These are phyloP conservation scores for Ganaspis sp. DNA, from an alignment of 1,140 invertebrate genomes.

Conservation along the genomic window DNA sequence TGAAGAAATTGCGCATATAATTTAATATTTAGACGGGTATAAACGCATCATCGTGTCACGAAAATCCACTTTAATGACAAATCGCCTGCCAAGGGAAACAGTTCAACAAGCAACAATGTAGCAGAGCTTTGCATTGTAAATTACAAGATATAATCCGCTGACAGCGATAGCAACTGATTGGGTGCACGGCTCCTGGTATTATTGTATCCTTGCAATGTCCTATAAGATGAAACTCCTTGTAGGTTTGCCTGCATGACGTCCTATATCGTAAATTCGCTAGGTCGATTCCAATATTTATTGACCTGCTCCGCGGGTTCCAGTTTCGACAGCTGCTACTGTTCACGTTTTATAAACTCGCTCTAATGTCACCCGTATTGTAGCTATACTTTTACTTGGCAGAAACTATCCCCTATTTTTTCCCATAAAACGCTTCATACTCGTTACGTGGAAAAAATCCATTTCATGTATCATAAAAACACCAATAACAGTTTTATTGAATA, in stretches of 20 bases:
- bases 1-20: background rate
- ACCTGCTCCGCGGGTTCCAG: conserved; percentile 21
- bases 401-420: too few relatives aligned
- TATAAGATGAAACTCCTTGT: background rate
- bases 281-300: conserved; percentile 32
- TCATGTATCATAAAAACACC: too few relatives aligned
- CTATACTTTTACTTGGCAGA: too few relatives aligned
- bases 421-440: too few relatives aligned
- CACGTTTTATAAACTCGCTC: background rate
- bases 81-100: background rate
- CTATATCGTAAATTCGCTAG: conserved; percentile 41
- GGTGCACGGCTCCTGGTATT: background rate
- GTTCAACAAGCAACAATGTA: background rate
- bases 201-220: background rate
- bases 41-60: conserved; percentile 7
- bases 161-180: background rate
- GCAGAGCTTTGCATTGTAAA: background rate
- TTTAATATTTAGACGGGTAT: background rate
- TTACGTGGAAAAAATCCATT: too few relatives aligned
- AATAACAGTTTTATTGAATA: too few relatives aligned
- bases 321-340: background rate
- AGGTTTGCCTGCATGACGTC: conserved; percentile 39
- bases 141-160: background rate
- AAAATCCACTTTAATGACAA: conserved; percentile 10
- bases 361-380: background rate